Evolutionary conservation across 2,888 invertebrate genomes (phyloP), one percentile per base, ranked within the genome.

Genomic region (Girardia tigrina): DNA sequence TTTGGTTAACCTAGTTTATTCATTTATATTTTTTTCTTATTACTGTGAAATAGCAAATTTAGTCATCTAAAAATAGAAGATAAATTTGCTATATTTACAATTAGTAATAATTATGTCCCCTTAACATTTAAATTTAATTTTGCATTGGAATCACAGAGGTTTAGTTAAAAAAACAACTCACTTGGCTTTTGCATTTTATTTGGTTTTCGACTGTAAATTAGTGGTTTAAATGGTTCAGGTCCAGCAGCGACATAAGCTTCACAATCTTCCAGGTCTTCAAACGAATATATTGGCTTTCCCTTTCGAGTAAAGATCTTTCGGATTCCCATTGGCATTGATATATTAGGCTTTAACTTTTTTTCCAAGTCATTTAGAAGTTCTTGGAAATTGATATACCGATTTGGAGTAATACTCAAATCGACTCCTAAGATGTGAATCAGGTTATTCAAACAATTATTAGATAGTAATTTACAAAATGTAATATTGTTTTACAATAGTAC

Each of bases 331-430:
- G 73, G 73, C 28, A 73, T 20, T 14, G 29, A 42, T 4, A 42
- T 8, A 26, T 29, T 29, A 4, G 73, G 42, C n/a, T 29, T 42
- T 2, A 73, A 26, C 23, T 26, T 29, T 42, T 36, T 73, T 6
- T 73, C 29, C 12, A 73, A 23, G 20, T 73, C 73, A 16, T 8
- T 42, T n/a, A 73, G 4, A 26, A 73, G 73, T 26, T 20, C 36
- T 56, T 73, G 20, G 23, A 73, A 29, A 23, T 8, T 73, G 36
- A 73, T 42, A 26, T 73, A 73, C 4, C 73, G 27, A 26, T 73
- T 73, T 20, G 73, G 73, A 4, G 73, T 73, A 16, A 73, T 42
- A 42, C 73, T 73, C 4, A 73, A 73, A 73, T 73, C 73, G 8
- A 73, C 42, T 29, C 73, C 73, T 73, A 26, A 56, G 20, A 72